Conservation (phyloP, 2,113 vertebrate genomes). For the Dendrocopos noguchii region DNA sequence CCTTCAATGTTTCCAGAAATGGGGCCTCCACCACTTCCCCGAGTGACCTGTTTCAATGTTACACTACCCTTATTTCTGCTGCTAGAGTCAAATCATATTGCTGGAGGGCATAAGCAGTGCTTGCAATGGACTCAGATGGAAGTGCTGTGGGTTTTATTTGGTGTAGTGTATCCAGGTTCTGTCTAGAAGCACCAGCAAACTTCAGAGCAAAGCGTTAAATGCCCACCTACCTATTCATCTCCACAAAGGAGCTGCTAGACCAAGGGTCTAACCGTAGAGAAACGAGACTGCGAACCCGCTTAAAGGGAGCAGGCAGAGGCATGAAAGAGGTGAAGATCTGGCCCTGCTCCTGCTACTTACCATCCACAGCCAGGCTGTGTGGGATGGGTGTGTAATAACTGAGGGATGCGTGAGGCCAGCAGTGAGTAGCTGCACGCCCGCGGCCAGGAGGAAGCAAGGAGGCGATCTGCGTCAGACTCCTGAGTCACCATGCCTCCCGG, state of each 20-base stretch:
- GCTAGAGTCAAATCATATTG: neutral
- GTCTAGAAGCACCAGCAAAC: neutral
- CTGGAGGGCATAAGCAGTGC: neutral
- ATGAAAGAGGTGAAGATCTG: neutral
- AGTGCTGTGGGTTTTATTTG: neutral
- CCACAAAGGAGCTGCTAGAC: neutral
- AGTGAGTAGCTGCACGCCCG: neutral
- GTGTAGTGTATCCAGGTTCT: neutral
- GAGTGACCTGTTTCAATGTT: no score
- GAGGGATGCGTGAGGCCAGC: neutral
- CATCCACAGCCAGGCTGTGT: neutral
- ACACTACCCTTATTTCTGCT: neutral
- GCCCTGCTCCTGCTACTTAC: neutral
- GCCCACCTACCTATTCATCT: neutral
- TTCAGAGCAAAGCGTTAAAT: neutral
- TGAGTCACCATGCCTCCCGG: neutral
- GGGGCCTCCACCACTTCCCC: no score
- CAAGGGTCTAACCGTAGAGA: fast-evolving
- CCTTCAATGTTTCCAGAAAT: no score
- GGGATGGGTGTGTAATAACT: neutral
- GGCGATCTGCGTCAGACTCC: neutral
- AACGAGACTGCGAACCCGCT: fast-evolving
- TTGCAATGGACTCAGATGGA: neutral
- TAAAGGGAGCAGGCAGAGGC: neutral
- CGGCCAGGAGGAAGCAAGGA: neutral